Evolutionary conservation across 1,140 invertebrate species (phyloP), one percentile per base, ranked within the genome.

Genomic region (Andricus grossulariae): DNA sequence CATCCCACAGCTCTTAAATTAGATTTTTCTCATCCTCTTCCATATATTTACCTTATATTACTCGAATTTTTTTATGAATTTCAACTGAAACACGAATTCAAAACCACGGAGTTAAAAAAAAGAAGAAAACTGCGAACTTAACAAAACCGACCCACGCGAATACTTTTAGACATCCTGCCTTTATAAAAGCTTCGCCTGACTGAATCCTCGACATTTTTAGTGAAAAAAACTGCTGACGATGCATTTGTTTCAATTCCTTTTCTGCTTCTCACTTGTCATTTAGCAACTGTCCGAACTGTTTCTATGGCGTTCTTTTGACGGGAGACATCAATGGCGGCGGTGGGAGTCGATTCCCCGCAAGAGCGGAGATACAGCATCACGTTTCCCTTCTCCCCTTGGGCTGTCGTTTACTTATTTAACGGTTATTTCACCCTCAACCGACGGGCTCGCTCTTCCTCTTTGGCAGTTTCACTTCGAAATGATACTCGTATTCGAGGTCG

Each of bases 341-440:
- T 32, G 6, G 60, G 15, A 66, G 60, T 66, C 60, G 60, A 66
- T 66, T 66, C 25, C 60, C 39, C 25, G 21, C 60, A 66, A 66
- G 60, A 66, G 60, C 15, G 25, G 60, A 66, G 60, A 66, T 66
- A 66, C 32, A 66, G 39, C 57, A 21, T 66, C 60, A 66, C 60
- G 60, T 66, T 66, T 66, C 60, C 60, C 60, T 66, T 66, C 39
- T 45, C 39, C 60, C 60, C 60, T 66, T 66, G 39, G 25, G 21
- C 60, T 66, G 60, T 45, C 60, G 60, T 66, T 66, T 66, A 66
- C 60, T 66, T 66, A 66, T 66, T 66, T 66, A 66, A 39, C 60
- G 60, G 60, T 66, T 66, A 66, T 66, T 66, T 66, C 60, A 66
- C 60, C 60, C 60, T 66, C 60, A 66, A 66, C 25, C 60, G 60